Evolutionary conservation across 2,113 vertebrate species (phyloP).

Genomic region (Sarotherodon lohbergeri): DNA sequence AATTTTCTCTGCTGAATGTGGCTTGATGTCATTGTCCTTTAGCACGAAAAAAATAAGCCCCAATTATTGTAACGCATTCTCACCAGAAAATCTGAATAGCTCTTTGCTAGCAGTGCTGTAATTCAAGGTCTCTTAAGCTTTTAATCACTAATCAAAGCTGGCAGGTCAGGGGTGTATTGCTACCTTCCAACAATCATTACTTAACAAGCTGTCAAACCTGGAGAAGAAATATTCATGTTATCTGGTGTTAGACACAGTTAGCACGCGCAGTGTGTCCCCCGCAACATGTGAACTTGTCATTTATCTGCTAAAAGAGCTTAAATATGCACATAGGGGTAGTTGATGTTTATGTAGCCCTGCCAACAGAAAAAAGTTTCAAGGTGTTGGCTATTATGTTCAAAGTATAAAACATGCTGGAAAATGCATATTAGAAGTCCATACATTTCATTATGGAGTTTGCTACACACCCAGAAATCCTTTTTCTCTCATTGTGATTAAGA

Average conservation of each 20-base stretch:
- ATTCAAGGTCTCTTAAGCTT: slow-evolving; percentile 33
- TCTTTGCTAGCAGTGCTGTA: slow-evolving; percentile 35
- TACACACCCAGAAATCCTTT: not conserved
- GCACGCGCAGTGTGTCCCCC: not conserved
- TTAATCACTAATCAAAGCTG: slow-evolving; percentile 51
- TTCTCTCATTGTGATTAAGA: not conserved
- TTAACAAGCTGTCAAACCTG: slow-evolving; percentile 16
- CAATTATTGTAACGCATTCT: slow-evolving; percentile 55
- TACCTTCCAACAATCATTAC: slow-evolving; percentile 2
- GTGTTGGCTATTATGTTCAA: not conserved
- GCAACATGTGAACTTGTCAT: not conserved
- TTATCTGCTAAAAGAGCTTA: not conserved
- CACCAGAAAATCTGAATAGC: slow-evolving; percentile 39
- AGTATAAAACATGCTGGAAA: not conserved
- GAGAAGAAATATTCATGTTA: slow-evolving; percentile 6
- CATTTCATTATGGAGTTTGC: not conserved
- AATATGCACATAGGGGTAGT: not conserved
- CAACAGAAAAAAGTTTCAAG: not conserved
- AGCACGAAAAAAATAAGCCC: slow-evolving; percentile 34
- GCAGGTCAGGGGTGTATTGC: slow-evolving; percentile 47
- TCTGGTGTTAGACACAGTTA: not conserved
- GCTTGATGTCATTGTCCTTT: slow-evolving; percentile 45
- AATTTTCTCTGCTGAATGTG: slow-evolving; percentile 13
- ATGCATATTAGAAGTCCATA: not conserved
- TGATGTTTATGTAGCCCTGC: not conserved